Base-by-base conservation (phyloP, 2,113 vertebrate genomes). In the Hyla sarda region DNA sequence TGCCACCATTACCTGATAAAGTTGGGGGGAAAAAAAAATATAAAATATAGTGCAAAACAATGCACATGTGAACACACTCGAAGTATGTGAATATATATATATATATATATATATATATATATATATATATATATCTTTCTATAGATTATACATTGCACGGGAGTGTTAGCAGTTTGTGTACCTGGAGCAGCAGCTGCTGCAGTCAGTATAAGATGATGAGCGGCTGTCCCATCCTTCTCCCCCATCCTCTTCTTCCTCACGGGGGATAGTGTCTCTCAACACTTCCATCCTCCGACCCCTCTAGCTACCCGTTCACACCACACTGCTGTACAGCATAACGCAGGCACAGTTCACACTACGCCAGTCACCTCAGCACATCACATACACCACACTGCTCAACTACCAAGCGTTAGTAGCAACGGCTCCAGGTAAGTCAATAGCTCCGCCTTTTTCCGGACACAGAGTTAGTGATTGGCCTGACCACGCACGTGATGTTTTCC, bases 151-250 rank as follows among this genome's bases (percentile, higher is more conserved):
- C 41, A 45, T 45, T 5, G 41, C 47, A 48, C 47, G 11, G 2
- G 47, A n/a, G 5, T 21, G 1, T 23, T 30, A 32, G 19, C 19
- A 58, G 54, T 48, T 10, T 5, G 41, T 45, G 14, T 94, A 95
- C 95, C 92, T 91, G n/a, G 89, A 91, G 32, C 91, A 91, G 32
- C 91, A 90, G 0, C 73, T 45, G 28, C 82, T 17, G 90, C 75
- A 80, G 75, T 88, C 87, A 5, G 87, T 82, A 13, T 50, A 82
- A 2, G 78, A 88, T 12, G 89, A 86, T 37, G 14, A 84, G 2
- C 91, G 93, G 65, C 76, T 28, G 60, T 50, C 65, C 47, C 84
- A 45, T 81, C 87, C 0, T 12, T 47, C 5, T 56, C 54, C 5
- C 80, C 79, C 19, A 10, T 87, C 34, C 0, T 76, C 34, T 5